Conservation (phyloP, 2,888 invertebrate genomes). For the Subacronicta megacephala region DNA sequence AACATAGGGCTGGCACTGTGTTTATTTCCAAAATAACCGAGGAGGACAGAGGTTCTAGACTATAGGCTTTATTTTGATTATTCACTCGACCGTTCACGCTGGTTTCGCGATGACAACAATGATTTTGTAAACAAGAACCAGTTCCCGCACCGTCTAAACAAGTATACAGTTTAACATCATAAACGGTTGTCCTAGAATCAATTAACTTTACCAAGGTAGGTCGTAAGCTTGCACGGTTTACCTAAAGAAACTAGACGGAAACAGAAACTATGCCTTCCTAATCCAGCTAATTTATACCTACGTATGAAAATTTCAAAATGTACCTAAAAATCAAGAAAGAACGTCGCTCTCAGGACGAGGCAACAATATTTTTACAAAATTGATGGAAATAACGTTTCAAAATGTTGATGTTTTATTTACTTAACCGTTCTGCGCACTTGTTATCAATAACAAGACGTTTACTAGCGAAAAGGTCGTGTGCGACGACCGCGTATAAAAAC, state of each 20-base stretch:
- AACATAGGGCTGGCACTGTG: no score
- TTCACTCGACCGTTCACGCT: conserved; percentile 9
- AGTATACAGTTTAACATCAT: conserved; percentile 6
- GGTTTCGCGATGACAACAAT: conserved; percentile 25
- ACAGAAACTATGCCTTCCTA: no score
- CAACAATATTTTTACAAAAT: conserved; percentile 30
- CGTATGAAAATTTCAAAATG: neutral
- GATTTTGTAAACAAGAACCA: conserved; percentile 38
- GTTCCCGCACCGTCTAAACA: conserved; percentile 14
- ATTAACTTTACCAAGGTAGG: conserved; percentile 16
- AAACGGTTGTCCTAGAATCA: conserved; percentile 12
- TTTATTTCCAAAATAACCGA: conserved; percentile 2
- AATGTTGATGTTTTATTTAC: conserved; percentile 43
- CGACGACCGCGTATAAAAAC: conserved; percentile 65
- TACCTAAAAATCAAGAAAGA: conserved; percentile 35
- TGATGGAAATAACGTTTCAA: conserved; percentile 46
- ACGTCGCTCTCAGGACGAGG: conserved; percentile 20
- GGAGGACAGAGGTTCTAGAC: neutral
- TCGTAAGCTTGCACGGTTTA: no score
- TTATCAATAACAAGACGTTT: conserved; percentile 56
- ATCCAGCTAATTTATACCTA: no score
- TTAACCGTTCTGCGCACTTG: conserved; percentile 45
- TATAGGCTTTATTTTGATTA: conserved; percentile 8
- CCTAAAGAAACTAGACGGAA: no score
- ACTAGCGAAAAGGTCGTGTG: conserved; percentile 61